phyloP scores from a whole-genome alignment of 2,797 vertebrate species.

The Xiphorhynchus erythropygius region DNA sequence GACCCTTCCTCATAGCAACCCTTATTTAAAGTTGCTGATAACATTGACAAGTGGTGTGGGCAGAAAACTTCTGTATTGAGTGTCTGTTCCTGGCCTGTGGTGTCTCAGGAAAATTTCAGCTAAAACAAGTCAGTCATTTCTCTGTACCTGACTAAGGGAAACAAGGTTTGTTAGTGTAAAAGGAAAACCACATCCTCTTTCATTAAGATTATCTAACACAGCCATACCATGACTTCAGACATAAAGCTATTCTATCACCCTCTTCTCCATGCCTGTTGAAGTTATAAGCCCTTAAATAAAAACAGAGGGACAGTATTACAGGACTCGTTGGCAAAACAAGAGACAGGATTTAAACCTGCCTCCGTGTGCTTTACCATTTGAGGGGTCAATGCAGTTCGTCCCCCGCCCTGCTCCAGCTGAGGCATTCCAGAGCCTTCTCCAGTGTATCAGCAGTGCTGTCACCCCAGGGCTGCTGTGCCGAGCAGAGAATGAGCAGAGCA shows the following conservation, averaged over 20 bases:
- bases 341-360: not conserved
- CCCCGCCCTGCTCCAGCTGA: accelerated
- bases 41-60: not conserved
- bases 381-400: not conserved
- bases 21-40: not conserved
- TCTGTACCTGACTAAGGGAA: not conserved
- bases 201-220: not conserved
- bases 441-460: not conserved
- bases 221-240: not conserved
- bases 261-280: not conserved
- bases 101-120: not conserved
- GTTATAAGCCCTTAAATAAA: not conserved
- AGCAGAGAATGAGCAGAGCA: not conserved
- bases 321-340: not conserved
- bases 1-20: not conserved
- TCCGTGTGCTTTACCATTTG: accelerated
- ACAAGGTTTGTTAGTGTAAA: not conserved
- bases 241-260: not conserved
- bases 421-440: not conserved
- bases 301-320: not conserved
- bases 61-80: not conserved
- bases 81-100: not conserved
- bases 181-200: not conserved
- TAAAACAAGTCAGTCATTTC: not conserved
- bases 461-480: not conserved